Evolutionary conservation across 2,797 vertebrate species (phyloP).

Genomic region (Darevskia nairensis): DNA sequence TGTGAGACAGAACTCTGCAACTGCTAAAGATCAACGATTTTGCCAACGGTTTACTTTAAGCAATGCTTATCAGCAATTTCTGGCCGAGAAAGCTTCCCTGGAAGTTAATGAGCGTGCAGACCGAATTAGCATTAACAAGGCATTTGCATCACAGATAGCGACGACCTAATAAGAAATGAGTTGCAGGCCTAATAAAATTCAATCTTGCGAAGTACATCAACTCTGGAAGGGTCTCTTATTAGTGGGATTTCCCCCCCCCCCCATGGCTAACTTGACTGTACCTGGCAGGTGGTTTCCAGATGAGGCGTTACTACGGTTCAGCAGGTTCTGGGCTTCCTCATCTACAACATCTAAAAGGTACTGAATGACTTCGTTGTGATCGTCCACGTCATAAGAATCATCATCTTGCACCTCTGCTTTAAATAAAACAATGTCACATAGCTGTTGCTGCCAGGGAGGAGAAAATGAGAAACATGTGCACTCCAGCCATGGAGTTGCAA

Average conservation of each 20-base stretch:
- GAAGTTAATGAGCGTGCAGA: slow-evolving; percentile 18
- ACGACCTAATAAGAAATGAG: background rate
- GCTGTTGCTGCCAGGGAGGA: background rate
- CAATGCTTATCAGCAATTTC: background rate
- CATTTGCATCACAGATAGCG: background rate
- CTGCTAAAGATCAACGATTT: background rate
- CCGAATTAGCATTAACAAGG: slow-evolving; percentile 15
- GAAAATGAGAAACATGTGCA: background rate
- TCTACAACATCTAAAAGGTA: slow-evolving; percentile 83
- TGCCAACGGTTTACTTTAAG: background rate
- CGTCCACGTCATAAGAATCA: slow-evolving; percentile 78
- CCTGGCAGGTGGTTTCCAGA: slow-evolving; percentile 70
- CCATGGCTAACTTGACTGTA: slow-evolving; percentile 31
- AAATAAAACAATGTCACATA: slow-evolving; percentile 48
- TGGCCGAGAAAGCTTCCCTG: background rate
- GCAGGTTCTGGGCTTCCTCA: slow-evolving; percentile 83
- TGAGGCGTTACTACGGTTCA: slow-evolving; percentile 68
- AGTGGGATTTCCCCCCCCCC: background rate
- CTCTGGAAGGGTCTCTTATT: background rate
- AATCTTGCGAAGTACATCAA: slow-evolving; percentile 19
- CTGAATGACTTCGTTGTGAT: slow-evolving; percentile 83
- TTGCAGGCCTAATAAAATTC: slow-evolving; percentile 19
- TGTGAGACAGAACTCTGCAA: background rate
- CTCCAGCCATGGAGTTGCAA: background rate
- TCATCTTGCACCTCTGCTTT: slow-evolving; percentile 71